phyloP scores from a whole-genome alignment of 2,113 vertebrate genomes.

The Pachypanchax playfairii region DNA sequence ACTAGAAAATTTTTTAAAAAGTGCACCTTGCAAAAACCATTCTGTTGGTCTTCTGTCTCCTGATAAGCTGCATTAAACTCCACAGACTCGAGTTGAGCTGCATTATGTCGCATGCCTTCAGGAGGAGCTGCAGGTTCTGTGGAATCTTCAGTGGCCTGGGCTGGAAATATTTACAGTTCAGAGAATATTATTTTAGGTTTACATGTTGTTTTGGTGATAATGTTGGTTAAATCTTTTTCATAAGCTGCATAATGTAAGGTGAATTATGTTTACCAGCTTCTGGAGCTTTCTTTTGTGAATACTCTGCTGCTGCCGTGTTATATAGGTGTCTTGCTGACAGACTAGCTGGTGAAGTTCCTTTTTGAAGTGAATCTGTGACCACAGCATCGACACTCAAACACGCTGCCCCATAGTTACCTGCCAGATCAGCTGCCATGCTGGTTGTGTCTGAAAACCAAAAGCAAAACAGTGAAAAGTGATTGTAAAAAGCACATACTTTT shows the following conservation, averaged over 20 bases:
- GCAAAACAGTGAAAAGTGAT: too few relatives aligned
- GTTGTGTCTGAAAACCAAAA: constrained; percentile 78
- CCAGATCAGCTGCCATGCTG: constrained; percentile 66
- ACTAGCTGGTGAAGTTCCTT: constrained; percentile 66
- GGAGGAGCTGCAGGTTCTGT: background rate
- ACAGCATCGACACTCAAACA: constrained; percentile 81
- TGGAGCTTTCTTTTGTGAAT: constrained; percentile 56
- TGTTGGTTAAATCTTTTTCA: too few relatives aligned
- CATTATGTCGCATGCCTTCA: constrained; percentile 6
- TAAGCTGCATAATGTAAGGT: too few relatives aligned
- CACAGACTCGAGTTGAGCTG: constrained; percentile 12
- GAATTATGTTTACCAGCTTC: constrained; percentile 76
- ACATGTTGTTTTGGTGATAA: too few relatives aligned
- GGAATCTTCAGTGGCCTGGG: constrained; percentile 13
- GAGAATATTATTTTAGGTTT: too few relatives aligned
- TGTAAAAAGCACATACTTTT: background rate
- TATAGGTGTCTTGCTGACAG: constrained; percentile 81
- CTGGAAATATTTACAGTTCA: constrained; percentile 46
- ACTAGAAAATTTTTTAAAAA: too few relatives aligned
- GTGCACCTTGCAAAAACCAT: constrained; percentile 34
- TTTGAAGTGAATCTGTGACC: constrained; percentile 80
- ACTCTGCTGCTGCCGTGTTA: constrained; percentile 68
- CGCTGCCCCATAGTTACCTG: constrained; percentile 74
- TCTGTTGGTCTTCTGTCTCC: constrained; percentile 17
- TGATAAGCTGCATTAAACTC: constrained; percentile 63